Evolutionary conservation across 2,888 invertebrate genomes (phyloP).

Genomic region (Leistus spinibarbis): DNA sequence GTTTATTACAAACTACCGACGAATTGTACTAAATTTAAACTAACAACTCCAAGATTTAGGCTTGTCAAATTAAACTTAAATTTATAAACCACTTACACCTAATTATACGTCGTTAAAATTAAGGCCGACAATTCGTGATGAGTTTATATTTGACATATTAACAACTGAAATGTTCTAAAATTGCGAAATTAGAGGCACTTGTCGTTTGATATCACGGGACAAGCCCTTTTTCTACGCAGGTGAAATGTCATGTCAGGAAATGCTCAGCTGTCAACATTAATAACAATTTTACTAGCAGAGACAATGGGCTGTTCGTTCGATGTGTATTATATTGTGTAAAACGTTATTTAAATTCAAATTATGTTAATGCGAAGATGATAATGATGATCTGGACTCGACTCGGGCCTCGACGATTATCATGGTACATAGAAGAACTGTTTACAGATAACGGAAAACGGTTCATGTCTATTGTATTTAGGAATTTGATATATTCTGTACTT

Average conservation of each 20-base stretch:
- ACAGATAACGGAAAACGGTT: not conserved
- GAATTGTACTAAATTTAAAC: not conserved
- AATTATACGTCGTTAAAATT: not conserved
- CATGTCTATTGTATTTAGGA: not conserved
- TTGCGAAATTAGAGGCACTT: not conserved
- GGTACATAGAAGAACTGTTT: not conserved
- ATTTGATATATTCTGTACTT: not conserved
- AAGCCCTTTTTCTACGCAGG: conserved; percentile 3
- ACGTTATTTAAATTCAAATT: not conserved
- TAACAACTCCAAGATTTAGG: not conserved
- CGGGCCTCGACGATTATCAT: not conserved
- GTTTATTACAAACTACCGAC: too few relatives aligned
- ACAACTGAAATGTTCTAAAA: not conserved
- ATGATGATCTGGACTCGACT: not conserved
- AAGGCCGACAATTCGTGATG: not conserved
- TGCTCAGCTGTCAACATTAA: conserved; percentile 2
- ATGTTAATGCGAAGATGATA: not conserved
- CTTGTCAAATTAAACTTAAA: not conserved
- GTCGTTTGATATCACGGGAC: not conserved
- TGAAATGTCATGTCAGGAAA: conserved; percentile 18
- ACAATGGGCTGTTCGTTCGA: conserved; percentile 10
- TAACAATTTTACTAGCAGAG: conserved; percentile 4
- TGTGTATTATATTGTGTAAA: not conserved
- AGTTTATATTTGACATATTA: not conserved
- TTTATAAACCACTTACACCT: not conserved